A percentile compares a stretch with the other conserved stretches of the same genome.
Conservation (phyloP, 2,113 vertebrate species). For the Dromaius novaehollandiae region DNA sequence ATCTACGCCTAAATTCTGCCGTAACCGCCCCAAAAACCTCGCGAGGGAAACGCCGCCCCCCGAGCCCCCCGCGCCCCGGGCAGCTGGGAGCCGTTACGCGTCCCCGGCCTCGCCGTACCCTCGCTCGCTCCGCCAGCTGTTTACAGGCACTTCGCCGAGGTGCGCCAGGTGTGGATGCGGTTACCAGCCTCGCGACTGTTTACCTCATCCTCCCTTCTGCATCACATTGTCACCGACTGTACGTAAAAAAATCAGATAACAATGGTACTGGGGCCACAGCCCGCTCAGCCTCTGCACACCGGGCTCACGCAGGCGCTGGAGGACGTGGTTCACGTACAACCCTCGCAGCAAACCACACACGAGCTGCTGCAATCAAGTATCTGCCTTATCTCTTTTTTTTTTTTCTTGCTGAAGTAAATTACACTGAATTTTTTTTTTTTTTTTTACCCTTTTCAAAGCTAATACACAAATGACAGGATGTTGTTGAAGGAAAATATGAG, state of each 20-base stretch:
- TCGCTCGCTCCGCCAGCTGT: conserved; percentile 61
- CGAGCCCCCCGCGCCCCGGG: not conserved
- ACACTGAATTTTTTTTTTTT: conserved; percentile 22
- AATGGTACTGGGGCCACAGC: conserved; percentile 40
- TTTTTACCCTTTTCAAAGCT: conserved; percentile 61
- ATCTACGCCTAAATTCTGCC: not conserved
- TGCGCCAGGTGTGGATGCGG: conserved; percentile 86
- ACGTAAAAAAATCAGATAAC: conserved; percentile 69
- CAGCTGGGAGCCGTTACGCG: conserved; percentile 21
- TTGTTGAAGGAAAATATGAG: conserved; percentile 78
- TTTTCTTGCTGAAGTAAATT: conserved; percentile 38
- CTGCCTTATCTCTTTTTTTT: conserved; percentile 1
- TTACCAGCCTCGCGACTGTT: conserved; percentile 82
- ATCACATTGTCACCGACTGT: conserved; percentile 61
- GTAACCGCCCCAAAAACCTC: not conserved
- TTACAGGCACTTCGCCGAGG: conserved; percentile 73
- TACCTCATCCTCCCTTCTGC: conserved; percentile 84
- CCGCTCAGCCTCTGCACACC: conserved; percentile 41
- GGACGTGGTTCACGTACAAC: not conserved
- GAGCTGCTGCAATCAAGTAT: conserved; percentile 43
- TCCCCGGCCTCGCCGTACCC: not conserved
- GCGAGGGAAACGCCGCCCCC: not conserved
- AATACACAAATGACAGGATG: conserved; percentile 79
- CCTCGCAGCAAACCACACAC: conserved; percentile 47
- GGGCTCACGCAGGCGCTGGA: not conserved